Conservation (phyloP, 2,888 invertebrate species). For the Rosalia funebris region DNA sequence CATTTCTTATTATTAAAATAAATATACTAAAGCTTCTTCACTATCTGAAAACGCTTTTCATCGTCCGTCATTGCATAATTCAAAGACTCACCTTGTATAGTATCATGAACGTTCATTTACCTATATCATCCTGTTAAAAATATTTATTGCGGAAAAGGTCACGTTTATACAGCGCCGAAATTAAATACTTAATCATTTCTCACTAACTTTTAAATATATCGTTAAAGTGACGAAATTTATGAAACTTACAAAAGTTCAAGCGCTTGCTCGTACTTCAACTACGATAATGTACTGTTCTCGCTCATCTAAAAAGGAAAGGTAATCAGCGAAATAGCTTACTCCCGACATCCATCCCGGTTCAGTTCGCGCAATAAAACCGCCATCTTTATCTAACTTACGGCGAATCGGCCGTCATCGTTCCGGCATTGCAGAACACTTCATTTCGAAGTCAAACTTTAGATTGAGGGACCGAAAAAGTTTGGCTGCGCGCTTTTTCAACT, state of each 20-base stretch:
- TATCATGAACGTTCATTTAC: background rate
- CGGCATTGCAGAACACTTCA: constrained; percentile 57
- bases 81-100: no score
- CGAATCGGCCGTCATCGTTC: constrained; percentile 57
- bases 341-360: constrained; percentile 39
- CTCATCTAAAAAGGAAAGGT: constrained; percentile 52
- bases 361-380: constrained; percentile 21
- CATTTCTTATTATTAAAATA: no score
- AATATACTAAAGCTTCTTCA: no score
- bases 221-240: constrained; percentile 54
- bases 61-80: no score
- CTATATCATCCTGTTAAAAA: constrained; percentile 22
- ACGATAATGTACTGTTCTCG: constrained; percentile 43
- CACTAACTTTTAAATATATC: constrained; percentile 55
- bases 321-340: constrained; percentile 54
- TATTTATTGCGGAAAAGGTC: constrained; percentile 7
- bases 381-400: constrained; percentile 41
- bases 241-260: constrained; percentile 47
- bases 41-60: no score
- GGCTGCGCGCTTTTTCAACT: constrained; percentile 51
- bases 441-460: constrained; percentile 58
- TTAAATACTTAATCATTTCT: constrained; percentile 55
- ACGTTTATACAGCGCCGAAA: constrained; percentile 46
- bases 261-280: constrained; percentile 42
- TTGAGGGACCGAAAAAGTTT: constrained; percentile 53